Evolutionary conservation across 1,140 invertebrate genomes (phyloP), one percentile per base, ranked within the genome.

Genomic region (Sycophaga agraensis): DNA sequence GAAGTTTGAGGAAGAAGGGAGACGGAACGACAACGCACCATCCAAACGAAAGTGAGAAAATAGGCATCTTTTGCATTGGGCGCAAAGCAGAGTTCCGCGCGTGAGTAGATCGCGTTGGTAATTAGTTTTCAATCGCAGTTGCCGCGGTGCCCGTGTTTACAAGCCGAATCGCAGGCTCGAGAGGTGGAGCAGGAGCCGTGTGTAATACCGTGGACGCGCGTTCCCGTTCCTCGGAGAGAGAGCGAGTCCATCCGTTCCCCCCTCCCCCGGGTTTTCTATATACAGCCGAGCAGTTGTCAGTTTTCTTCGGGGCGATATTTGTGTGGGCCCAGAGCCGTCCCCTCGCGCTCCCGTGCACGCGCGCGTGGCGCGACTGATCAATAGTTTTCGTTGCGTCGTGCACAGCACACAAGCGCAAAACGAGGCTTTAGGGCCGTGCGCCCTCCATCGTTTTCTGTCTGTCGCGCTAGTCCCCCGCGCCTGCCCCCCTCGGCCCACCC

Each of bases 371-470:
- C 51, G 51, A 45, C 21, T 49, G 51, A 62, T 62, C 51, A 56
- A 62, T 62, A 62, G 53, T 56, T 56, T 62, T 56, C 53, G 51
- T 62, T 45, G 58, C 58, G 59, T 19, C 39, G 50, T n/a, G n/a
- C n/a, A n/a, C 6, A 26, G 34, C 39, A 24, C 37, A 24, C 53
- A 11, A 21, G 26, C 35, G 35, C 5, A 46, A 55, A 61, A 55
- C 40, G 42, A 61, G 59, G 50, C 59, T 61, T 54, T 61, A 61
- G 59, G 59, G 59, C 59, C 59, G 59, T 55, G 59, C 59, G 50
- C 59, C 59, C 59, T 61, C 59, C 50, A 60, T 60, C 49, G 39
- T 35, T 55, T 28, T 26, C 50, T 26, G 12, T 39, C 22, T 5
- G 14, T 40, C 35, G 4, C 35, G 7, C 5, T 22, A 19, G 16